Evolutionary conservation across 53 echinoderm and acorn worm species (phyloP), one percentile per base, ranked within the genome.

Genomic region (Stichopus horrens): DNA sequence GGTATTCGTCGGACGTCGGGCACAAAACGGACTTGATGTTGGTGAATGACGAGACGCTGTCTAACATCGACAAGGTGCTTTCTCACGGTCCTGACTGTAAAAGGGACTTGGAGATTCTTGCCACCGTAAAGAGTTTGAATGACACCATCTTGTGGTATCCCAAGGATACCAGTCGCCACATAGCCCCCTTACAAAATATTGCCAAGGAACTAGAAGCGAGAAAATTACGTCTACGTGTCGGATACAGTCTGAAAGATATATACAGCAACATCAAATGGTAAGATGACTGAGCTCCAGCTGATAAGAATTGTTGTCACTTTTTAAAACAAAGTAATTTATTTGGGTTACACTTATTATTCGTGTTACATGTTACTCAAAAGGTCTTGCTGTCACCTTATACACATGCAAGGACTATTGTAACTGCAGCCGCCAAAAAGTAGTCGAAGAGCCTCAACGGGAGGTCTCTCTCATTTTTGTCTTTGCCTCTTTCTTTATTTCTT

Each of bases 261-360:
- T 80, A 80, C 80, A 80, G 80, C 14, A 14, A 57, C 10, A 56
- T 80, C 4, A 80, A 80, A 54, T 80, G 80, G 80, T 80, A 80
- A 54, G 80, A 18, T 20, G 9, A 37, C 0, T 9, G 23, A 7
- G 23, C 74, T 7, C 23, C 23, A 11, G 18, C 13, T 21, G 23
- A 21, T 5, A 7, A 6, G 18, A 7, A 37, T 37, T 37, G 37
- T 37, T 1, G 37, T 37, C 37, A 37, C 37, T 37, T 37, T 37
- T 0, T 37, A 37, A 37, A 37, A 37, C 37, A 37, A 37, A 37
- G 2, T 37, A 2, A 37, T 1, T 37, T 37, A 37, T 37, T 37
- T 37, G 37, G 37, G 37, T 37, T 37, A 37, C 37, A 37, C 37
- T 37, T 37, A 37, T 0, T 37, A 37, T 37, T 37, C 37, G 37